These are phyloP conservation scores for Leptogaster cylindrica DNA, from an alignment of 2,888 invertebrate species.

Conservation along the genomic window DNA sequence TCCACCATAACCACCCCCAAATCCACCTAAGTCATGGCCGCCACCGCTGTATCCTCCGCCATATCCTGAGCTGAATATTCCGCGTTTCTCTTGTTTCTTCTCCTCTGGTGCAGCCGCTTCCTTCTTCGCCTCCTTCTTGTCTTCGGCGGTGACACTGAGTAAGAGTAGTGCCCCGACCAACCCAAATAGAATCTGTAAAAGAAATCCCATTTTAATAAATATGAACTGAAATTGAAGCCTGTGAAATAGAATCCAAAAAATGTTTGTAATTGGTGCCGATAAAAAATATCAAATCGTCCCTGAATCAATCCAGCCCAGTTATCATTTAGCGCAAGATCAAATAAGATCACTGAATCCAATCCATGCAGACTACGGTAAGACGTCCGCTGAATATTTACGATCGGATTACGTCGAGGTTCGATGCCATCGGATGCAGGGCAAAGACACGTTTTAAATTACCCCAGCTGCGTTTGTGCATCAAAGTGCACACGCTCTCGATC, in stretches of 20 bases:
- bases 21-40: constrained; percentile 57
- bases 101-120: constrained; percentile 65
- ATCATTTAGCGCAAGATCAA: constrained; percentile 34
- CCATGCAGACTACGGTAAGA: not conserved
- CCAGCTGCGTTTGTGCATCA: constrained; percentile 2
- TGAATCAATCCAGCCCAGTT: constrained; percentile 18
- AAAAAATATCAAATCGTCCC: not conserved
- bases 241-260: not conserved
- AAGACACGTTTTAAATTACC: not conserved
- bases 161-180: constrained; percentile 68
- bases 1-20: constrained; percentile 48
- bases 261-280: not conserved
- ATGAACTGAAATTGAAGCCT: no score
- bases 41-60: constrained; percentile 57
- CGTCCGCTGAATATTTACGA: constrained; percentile 14
- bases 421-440: not conserved
- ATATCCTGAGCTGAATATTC: constrained; percentile 64
- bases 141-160: constrained; percentile 66
- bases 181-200: constrained; percentile 58
- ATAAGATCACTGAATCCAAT: not conserved
- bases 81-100: constrained; percentile 80
- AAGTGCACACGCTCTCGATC: constrained; percentile 1
- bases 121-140: constrained; percentile 64
- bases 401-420: constrained; percentile 15
- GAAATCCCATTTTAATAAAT: constrained; percentile 29